Evolutionary conservation across 2,888 invertebrate species (phyloP).

Genomic region (Gymnosoma rotundatum): DNA sequence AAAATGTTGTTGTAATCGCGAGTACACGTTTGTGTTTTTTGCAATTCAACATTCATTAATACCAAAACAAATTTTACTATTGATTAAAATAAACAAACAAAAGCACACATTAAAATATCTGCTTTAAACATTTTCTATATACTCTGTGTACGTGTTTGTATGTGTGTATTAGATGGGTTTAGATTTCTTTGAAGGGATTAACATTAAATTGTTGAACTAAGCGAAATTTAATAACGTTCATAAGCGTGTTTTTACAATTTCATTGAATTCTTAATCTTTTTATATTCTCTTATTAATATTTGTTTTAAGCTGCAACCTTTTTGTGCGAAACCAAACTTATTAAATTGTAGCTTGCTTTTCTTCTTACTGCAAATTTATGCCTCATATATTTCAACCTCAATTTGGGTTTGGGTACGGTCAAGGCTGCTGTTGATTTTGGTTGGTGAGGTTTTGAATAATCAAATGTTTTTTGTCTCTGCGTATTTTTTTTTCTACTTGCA

Average conservation of each 20-base stretch:
- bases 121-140: too few relatives aligned
- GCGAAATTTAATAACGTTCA: background rate
- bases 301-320: background rate
- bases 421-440: slow-evolving; percentile 51
- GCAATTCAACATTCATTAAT: background rate
- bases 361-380: slow-evolving; percentile 2
- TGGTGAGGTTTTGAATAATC: slow-evolving; percentile 23
- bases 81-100: background rate
- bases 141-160: background rate
- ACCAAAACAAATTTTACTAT: background rate
- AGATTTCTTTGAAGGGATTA: slow-evolving; percentile 16
- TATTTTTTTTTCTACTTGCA: slow-evolving; percentile 16
- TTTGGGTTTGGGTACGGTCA: slow-evolving; percentile 50
- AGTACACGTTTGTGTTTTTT: slow-evolving; percentile 3
- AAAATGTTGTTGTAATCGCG: slow-evolving; percentile 16
- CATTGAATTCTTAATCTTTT: background rate
- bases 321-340: background rate
- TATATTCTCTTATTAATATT: background rate
- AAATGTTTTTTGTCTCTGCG: slow-evolving; percentile 27
- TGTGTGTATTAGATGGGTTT: too few relatives aligned
- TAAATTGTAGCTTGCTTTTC: background rate
- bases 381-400: slow-evolving; percentile 37
- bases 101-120: too few relatives aligned
- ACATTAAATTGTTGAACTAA: slow-evolving; percentile 1
- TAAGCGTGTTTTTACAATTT: background rate